Base-by-base conservation (phyloP, 2,113 vertebrate species). In the Pygoscelis antarcticus region DNA sequence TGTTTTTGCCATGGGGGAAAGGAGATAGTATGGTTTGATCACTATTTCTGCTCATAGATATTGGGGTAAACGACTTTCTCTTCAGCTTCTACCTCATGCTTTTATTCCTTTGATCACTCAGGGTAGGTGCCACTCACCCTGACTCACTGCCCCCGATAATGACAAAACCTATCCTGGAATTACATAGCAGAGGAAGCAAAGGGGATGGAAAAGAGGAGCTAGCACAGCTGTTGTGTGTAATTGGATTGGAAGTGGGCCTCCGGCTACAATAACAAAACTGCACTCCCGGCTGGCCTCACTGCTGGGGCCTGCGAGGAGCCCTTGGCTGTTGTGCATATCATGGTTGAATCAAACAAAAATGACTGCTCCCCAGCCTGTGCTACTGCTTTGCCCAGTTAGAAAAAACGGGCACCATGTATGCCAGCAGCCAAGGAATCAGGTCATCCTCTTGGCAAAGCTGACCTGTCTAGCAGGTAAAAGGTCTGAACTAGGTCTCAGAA, bases 231-330 rank as follows among this genome's bases (percentile, higher is more conserved):
- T 54, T 93, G 47, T 95, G 42, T 46, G 44, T 98, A 91, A 97
- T 95, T 98, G 92, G 70, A 96, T 97, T 97, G 96, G 93, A 98
- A 98, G 76, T 75, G 79, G 72, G 89, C 93, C 93, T 89, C 82
- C 1, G 25, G 87, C 94, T 96, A 91, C 94, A 95, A 52, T 78
- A 80, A 91, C 85, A 62, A 17, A 91, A 30, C 90, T 96, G 57
- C 86, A 47, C 68, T 98, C 87, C 69, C 7, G 85, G 87, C 85
- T 94, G 89, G 40, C 85, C 90, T 81, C 40, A 4, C 20, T 62
- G 74, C 86, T 88, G 92, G 90, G 88, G 75, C 32, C 68, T 26
- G 29, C 14, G 51, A 97, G 93, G 89, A 96, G 66, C 90, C 91
- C 88, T 93, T 85, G 93, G 90, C 95, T 96, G 55, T 62, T 12